These are phyloP conservation scores for Campylorhamphus procurvoides DNA, from an alignment of 2,113 vertebrate genomes.

Conservation along the genomic window DNA sequence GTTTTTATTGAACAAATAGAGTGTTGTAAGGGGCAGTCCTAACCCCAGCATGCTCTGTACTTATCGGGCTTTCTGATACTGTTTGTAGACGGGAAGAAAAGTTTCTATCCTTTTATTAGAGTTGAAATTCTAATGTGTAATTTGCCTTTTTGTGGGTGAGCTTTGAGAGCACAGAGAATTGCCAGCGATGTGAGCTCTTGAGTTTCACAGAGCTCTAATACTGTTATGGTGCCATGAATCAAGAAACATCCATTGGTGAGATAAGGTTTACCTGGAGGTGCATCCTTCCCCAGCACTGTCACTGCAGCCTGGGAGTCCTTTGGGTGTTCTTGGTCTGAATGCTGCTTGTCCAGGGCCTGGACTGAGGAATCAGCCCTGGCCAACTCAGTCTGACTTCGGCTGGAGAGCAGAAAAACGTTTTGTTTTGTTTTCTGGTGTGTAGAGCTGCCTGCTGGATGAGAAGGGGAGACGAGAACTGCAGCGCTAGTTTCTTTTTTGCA, in stretches of 20 bases:
- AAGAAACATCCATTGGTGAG: not conserved
- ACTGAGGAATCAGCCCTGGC: not conserved
- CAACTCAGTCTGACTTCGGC: not conserved
- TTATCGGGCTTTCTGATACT: not conserved
- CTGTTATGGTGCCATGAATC: fast-evolving
- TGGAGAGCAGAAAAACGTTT: not conserved
- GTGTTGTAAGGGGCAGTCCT: not conserved
- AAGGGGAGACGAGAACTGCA: not conserved
- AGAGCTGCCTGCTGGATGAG: not conserved
- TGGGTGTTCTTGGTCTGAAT: fast-evolving
- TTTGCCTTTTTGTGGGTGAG: not conserved
- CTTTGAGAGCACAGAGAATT: not conserved
- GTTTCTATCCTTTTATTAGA: fast-evolving
- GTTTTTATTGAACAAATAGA: not conserved
- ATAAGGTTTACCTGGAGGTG: not conserved
- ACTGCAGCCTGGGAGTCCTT: fast-evolving
- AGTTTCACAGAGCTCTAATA: not conserved
- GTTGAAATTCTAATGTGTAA: not conserved
- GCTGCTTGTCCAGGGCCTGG: not conserved
- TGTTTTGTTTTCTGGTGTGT: not conserved
- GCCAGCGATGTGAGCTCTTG: not conserved
- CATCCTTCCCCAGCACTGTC: not conserved
- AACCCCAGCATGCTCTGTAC: fast-evolving
- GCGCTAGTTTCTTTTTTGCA: not conserved
- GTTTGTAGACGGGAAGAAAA: not conserved